Evolutionary conservation across 1,140 invertebrate species (phyloP), one percentile per base, ranked within the genome.

Genomic region (Aricia agestis): DNA sequence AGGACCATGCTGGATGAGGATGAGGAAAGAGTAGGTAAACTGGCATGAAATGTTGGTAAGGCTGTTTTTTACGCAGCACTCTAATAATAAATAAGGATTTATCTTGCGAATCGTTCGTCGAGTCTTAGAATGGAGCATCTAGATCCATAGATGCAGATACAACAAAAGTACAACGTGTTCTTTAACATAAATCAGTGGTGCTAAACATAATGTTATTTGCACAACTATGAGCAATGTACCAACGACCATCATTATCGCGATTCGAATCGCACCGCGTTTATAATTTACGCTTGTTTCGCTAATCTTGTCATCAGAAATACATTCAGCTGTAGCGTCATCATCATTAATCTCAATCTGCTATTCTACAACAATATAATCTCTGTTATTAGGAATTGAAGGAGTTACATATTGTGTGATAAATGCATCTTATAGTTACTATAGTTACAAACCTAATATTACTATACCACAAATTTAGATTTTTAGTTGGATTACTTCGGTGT

Each of bases 271-370:
- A 0, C 18, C 19, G 58, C 58, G 58, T 63, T 63, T 63, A 63
- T 63, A 63, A 63, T 63, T 63, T 63, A 31, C 59, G 17, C 25
- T 19, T 63, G 59, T 63, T 63, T 63, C 19, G 59, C 59, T 63
- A 31, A 63, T 63, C 59, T 63, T 63, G 59, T 19, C 59, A 63
- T 19, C 17, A 63, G 59, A 63, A 18, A 63, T 59, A 59, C 59
- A 63, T 63, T 63, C 59, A 19, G 9, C 19, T 18, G 18, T 31
- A 17, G 5, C 19, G 19, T 63, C 59, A 63, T 63, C 59, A 63
- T 63, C 59, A 11, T 63, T 19, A 19, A 63, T 63, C 59, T 19
- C 59, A 63, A 63, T 11, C 19, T 7, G 18, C 17, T 2, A 9
- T 52, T 52, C 45, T 52, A 52, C 13, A 52, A 52, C 45, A 52